Evolutionary conservation across 2,888 invertebrate genomes (phyloP).

Genomic region (Diogma glabrata): DNA sequence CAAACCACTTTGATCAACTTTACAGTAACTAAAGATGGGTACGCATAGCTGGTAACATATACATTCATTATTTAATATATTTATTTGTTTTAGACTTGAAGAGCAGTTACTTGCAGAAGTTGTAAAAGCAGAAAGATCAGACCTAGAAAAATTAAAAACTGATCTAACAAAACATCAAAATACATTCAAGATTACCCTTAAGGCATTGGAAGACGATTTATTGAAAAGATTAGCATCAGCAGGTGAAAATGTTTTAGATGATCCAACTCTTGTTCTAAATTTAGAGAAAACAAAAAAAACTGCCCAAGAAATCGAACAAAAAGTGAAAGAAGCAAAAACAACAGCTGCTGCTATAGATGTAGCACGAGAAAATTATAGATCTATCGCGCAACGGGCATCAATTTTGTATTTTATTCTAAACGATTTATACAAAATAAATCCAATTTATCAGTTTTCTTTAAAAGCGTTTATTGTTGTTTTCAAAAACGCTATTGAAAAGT

Average conservation of each 20-base stretch:
- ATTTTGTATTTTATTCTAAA: constrained; percentile 88
- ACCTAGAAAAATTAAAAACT: constrained; percentile 71
- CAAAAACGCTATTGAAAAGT: constrained; percentile 58
- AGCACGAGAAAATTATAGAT: constrained; percentile 77
- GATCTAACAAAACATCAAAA: constrained; percentile 86
- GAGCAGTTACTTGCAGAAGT: constrained; percentile 92
- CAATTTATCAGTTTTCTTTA: constrained; percentile 90
- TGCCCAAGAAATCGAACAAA: constrained; percentile 76
- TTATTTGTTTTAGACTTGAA: constrained; percentile 52
- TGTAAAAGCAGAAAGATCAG: constrained; percentile 85
- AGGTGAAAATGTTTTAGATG: constrained; percentile 83
- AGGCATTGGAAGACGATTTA: constrained; percentile 82
- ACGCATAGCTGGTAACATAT: constrained; percentile 17
- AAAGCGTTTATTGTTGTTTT: constrained; percentile 91
- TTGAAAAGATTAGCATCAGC: constrained; percentile 78
- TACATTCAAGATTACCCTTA: constrained; percentile 85
- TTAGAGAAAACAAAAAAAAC: constrained; percentile 88
- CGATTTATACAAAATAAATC: constrained; percentile 83
- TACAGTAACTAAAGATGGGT: constrained; percentile 84
- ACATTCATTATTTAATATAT: background rate
- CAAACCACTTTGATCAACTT: constrained; percentile 93
- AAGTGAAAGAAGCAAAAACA: constrained; percentile 78
- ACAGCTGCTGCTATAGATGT: constrained; percentile 83
- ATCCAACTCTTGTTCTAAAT: constrained; percentile 81
- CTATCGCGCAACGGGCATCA: constrained; percentile 77